phyloP scores from a whole-genome alignment of 2,113 vertebrate species.

The Sinocyclocheilus maitianheensis region DNA sequence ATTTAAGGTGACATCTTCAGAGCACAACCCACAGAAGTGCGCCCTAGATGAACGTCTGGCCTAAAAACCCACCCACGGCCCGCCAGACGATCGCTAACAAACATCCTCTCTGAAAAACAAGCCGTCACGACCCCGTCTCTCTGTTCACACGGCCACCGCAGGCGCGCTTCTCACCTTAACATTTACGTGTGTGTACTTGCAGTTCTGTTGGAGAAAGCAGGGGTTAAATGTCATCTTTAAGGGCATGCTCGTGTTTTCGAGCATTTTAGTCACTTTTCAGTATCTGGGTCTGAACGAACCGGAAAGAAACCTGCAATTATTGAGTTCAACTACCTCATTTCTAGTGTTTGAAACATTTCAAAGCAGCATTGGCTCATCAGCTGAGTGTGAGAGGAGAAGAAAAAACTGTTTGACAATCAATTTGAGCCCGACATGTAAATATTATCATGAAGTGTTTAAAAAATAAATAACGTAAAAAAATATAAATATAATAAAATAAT shows the following conservation, averaged over 20 bases:
- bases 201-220: not conserved
- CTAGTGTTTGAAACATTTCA: too few species aligned
- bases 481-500: too few species aligned
- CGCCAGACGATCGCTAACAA: not conserved
- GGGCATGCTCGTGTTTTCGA: not conserved
- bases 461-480: too few species aligned
- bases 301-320: not conserved
- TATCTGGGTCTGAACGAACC: not conserved
- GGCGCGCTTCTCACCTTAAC: not conserved
- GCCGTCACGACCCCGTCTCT: not conserved
- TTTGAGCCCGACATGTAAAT: too few species aligned
- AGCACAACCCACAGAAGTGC: not conserved
- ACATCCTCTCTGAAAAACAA: slow-evolving; percentile 14
- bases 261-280: not conserved
- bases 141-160: not conserved
- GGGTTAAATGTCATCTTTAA: not conserved
- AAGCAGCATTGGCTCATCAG: too few species aligned
- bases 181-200: not conserved
- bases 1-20: slow-evolving; percentile 2
- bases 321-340: too few species aligned
- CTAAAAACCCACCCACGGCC: not conserved
- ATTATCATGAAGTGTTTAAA: too few species aligned
- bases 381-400: too few species aligned
- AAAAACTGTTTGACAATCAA: too few species aligned
- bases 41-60: not conserved